Conservation (phyloP, 1,140 invertebrate species). For the Zaprionus tsacasi region DNA sequence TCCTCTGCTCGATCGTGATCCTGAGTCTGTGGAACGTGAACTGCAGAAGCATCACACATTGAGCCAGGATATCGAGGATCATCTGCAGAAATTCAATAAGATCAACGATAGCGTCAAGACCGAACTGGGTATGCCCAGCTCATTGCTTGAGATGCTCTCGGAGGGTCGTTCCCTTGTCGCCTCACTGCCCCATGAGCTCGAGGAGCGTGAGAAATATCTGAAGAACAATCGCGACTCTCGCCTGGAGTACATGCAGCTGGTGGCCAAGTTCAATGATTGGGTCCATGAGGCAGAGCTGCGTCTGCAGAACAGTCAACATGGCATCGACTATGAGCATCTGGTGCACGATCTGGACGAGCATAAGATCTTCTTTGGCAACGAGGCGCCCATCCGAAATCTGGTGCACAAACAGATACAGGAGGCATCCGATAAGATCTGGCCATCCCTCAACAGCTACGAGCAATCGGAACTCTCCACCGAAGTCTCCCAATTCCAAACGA, state of each 20-base stretch:
- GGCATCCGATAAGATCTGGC: constrained; percentile 93
- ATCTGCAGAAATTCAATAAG: constrained; percentile 89
- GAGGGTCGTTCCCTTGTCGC: constrained; percentile 91
- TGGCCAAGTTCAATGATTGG: constrained; percentile 93
- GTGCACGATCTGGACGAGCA: constrained; percentile 93
- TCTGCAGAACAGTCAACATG: constrained; percentile 91
- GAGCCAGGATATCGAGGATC: constrained; percentile 88
- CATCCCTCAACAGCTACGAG: constrained; percentile 90
- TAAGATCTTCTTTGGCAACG: constrained; percentile 92
- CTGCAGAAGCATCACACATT: constrained; percentile 91
- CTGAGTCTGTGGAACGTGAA: constrained; percentile 92
- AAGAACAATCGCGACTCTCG: constrained; percentile 92
- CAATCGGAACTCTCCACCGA: constrained; percentile 92
- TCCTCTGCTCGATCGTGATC: constrained; percentile 91
- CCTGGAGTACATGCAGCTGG: constrained; percentile 89
- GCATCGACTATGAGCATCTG: constrained; percentile 94
- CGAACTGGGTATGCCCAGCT: constrained; percentile 91
- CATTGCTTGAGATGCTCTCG: constrained; percentile 92
- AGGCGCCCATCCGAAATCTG: constrained; percentile 90
- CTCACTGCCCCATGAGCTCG: constrained; percentile 91
- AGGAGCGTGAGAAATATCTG: constrained; percentile 91
- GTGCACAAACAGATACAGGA: constrained; percentile 93
- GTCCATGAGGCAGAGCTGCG: constrained; percentile 92
- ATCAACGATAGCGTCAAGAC: constrained; percentile 88
- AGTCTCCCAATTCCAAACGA: constrained; percentile 90